phyloP scores from a whole-genome alignment of 2,113 vertebrate genomes.

The Phoenicopterus ruber region DNA sequence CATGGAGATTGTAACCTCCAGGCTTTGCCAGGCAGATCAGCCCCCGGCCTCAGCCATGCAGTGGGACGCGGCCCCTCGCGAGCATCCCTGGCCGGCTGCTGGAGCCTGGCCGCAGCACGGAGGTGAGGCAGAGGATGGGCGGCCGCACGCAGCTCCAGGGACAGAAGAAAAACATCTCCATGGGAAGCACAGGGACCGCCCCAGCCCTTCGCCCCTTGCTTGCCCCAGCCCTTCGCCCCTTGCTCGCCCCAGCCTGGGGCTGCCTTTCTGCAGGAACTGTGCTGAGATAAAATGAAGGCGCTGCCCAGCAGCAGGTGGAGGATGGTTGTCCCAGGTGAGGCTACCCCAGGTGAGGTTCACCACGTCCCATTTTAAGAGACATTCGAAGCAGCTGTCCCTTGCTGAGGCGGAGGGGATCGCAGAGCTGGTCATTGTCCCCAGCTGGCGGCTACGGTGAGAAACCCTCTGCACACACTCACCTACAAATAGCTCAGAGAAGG shows the following conservation, averaged over 20 bases:
- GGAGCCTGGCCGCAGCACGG: accelerated
- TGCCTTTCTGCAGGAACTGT: too few species aligned
- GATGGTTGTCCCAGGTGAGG: too few species aligned
- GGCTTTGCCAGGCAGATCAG: background rate
- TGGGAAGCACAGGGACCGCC: background rate
- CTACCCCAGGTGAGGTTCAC: background rate
- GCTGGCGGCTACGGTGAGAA: background rate
- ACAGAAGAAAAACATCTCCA: background rate
- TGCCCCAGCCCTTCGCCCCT: too few species aligned
- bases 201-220: too few species aligned
- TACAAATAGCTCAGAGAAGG: background rate
- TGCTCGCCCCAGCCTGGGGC: background rate
- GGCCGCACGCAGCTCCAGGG: accelerated
- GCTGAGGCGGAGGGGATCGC: too few species aligned
- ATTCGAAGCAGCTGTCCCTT: background rate
- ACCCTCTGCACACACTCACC: too few species aligned
- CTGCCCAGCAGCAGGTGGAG: background rate
- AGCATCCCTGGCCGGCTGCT: background rate
- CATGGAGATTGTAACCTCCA: background rate
- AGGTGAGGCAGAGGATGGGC: background rate
- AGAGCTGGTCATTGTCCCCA: background rate
- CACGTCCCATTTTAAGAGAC: background rate
- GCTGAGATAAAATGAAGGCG: background rate
- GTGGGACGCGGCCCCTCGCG: background rate
- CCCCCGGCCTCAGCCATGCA: accelerated